Conservation (phyloP, 2,888 invertebrate species). For the Tetranychus truncatus region DNA sequence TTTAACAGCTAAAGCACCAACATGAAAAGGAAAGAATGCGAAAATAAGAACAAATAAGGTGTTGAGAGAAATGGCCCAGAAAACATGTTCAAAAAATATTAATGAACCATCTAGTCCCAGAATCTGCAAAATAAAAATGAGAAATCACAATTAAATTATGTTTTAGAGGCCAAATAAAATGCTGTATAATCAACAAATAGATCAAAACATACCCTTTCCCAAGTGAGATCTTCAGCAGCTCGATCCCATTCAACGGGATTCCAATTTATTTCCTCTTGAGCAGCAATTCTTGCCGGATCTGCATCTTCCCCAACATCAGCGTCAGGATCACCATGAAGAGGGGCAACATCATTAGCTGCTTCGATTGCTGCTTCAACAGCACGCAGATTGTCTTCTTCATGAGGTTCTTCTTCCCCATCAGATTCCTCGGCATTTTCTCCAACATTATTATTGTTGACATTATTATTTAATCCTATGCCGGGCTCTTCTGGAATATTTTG, state of each 20-base stretch:
- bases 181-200: background rate
- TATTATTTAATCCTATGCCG: conserved; percentile 13
- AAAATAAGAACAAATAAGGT: conserved; percentile 90
- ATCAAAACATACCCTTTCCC: conserved; percentile 46
- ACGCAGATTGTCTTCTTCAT: conserved; percentile 11
- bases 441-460: conserved; percentile 27
- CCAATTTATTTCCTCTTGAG: conserved; percentile 49
- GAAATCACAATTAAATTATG: background rate
- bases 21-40: conserved; percentile 83
- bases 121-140: conserved; percentile 39
- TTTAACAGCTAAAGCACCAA: conserved; percentile 65
- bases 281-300: conserved; percentile 20
- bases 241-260: conserved; percentile 97
- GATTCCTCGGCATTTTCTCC: conserved; percentile 24
- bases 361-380: conserved; percentile 19
- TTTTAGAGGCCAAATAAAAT: background rate
- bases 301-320: conserved; percentile 15
- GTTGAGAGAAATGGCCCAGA: conserved; percentile 94
- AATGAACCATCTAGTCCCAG: conserved; percentile 89
- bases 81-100: conserved; percentile 92
- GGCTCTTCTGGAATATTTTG: conserved; percentile 21
- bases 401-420: conserved; percentile 25
- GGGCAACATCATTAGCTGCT: conserved; percentile 14
- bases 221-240: conserved; percentile 89
- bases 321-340: conserved; percentile 10